Conservation (phyloP, 2,113 vertebrate species). For the Neopipo cinnamomea region DNA sequence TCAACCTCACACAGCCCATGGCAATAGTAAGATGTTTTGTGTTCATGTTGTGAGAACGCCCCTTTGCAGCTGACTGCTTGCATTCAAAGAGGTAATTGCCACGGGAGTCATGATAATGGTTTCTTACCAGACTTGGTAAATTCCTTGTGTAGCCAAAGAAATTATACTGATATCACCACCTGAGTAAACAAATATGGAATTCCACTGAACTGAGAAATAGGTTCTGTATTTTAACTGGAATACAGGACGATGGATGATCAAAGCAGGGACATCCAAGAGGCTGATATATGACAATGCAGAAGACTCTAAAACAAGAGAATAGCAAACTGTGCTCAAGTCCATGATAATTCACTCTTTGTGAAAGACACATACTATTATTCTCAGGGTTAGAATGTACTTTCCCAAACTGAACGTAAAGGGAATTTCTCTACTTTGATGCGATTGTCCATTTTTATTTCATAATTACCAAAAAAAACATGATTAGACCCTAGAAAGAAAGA, state of each 20-base stretch:
- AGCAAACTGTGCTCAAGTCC: not conserved
- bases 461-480: not conserved
- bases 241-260: not conserved
- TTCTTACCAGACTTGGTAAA: not conserved
- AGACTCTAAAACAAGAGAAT: not conserved
- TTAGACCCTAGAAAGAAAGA: not conserved
- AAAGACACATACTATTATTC: not conserved
- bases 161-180: not conserved
- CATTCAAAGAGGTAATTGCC: not conserved
- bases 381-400: not conserved
- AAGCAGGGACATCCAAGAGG: not conserved
- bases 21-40: not conserved
- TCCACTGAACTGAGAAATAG: not conserved
- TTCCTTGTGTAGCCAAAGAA: not conserved
- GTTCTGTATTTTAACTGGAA: not conserved
- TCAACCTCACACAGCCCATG: not conserved
- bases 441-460: not conserved
- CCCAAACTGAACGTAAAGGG: not conserved
- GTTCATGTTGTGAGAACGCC: not conserved
- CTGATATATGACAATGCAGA: not conserved
- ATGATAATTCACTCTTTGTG: not conserved
- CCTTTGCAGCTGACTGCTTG: fast-evolving
- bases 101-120: not conserved
- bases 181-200: not conserved
- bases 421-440: not conserved